A percentile compares a stretch with the other conserved stretches of the same genome.
Conservation (phyloP, 2,113 vertebrate genomes). For the Lepidothrix coronata region DNA sequence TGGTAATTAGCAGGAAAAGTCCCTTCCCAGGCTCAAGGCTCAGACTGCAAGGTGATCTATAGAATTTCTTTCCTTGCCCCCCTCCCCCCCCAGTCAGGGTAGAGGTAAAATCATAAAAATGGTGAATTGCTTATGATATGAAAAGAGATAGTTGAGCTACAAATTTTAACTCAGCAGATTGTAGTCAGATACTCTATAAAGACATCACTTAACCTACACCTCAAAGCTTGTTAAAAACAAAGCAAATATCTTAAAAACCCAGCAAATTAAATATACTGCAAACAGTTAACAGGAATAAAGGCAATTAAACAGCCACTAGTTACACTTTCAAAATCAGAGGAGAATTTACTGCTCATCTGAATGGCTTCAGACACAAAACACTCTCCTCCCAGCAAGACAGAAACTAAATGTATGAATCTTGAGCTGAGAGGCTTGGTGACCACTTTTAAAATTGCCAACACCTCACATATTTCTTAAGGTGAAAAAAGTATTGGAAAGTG, state of each 20-base stretch:
- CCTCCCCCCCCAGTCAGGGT: neutral
- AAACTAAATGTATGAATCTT: neutral
- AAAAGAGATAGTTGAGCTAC: neutral
- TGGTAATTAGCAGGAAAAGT: conserved; percentile 28
- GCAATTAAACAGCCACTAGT: neutral
- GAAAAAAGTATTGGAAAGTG: neutral
- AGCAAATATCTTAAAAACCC: neutral
- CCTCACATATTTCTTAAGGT: neutral
- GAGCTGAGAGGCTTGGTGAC: neutral
- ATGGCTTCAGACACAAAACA: neutral
- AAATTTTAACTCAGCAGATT: neutral
- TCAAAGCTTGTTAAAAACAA: conserved; percentile 25
- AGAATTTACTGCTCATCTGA: neutral
- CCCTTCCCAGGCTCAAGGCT: neutral
- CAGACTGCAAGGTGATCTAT: neutral
- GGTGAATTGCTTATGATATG: neutral
- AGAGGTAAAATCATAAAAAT: conserved; percentile 35
- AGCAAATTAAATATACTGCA: conserved; percentile 18
- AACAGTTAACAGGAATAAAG: neutral
- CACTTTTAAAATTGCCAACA: neutral
- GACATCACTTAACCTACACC: neutral
- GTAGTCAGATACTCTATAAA: neutral
- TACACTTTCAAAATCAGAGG: neutral
- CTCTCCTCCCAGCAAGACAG: neutral
- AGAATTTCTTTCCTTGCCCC: neutral